Evolutionary conservation across 2,113 vertebrate genomes (phyloP).

Genomic region (Ptychochromis oligacanthus): DNA sequence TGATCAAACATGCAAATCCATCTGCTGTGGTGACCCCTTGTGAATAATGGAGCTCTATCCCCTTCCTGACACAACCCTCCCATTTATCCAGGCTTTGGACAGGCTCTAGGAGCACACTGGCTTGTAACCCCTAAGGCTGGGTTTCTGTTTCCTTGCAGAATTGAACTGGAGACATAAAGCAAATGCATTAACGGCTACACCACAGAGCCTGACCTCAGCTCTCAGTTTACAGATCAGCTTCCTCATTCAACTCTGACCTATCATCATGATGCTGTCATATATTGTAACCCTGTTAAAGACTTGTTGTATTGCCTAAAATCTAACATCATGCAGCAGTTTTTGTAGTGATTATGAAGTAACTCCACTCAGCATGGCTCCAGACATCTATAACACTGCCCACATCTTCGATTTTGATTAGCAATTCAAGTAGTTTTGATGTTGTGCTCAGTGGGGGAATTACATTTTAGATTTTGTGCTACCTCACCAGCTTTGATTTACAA

Average conservation of each 20-base stretch:
- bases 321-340: background rate
- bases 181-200: background rate
- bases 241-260: background rate
- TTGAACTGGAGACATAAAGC: background rate
- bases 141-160: background rate
- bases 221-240: too few relatives aligned
- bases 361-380: background rate
- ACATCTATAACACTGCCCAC: background rate
- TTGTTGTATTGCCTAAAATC: background rate
- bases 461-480: background rate
- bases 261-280: background rate
- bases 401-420: background rate
- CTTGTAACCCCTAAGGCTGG: too few relatives aligned
- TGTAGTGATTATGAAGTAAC: background rate
- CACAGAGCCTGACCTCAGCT: too few relatives aligned
- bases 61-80: too few relatives aligned
- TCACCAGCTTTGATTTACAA: background rate
- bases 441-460: background rate
- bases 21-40: too few relatives aligned
- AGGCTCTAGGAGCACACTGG: background rate
- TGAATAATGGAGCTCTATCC: too few relatives aligned
- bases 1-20: too few relatives aligned
- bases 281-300: background rate
- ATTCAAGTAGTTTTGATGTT: constrained; percentile 11
- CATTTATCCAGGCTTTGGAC: background rate